Evolutionary conservation across 2,888 invertebrate species (phyloP), one percentile per base, ranked within the genome.

Genomic region (Seira musarum): DNA sequence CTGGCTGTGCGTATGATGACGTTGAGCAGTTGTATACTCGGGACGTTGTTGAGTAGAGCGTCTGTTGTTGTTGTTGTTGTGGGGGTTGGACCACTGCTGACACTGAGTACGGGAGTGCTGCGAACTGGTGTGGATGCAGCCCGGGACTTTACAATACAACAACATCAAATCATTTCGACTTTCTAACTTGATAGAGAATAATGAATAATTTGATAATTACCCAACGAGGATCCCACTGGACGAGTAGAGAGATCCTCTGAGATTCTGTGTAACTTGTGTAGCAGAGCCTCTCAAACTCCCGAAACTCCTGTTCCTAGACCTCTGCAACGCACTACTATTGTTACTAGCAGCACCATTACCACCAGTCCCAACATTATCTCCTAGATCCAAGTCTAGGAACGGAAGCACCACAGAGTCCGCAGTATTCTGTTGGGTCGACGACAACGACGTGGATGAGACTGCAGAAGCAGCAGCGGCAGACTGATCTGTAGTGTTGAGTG

Each of bases 231-330:
- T 66, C 21, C 57, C 57, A 10, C 49, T 73, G 17, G 49, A 49
- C 5, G 25, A 25, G 22, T 61, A 70, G 10, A 25, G 24, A 1
- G 25, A 8, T 15, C 61, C 72, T n/a, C 24, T n/a, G 1, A 25
- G n/a, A n/a, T n/a, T n/a, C 30, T 30, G 30, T 8, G 2, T 2
- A 30, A 30, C 30, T 8, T 30, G 30, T 1, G 46, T 46, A 49
- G 49, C 21, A n/a, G 35, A 1, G 10, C 65, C n/a, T 1, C 74
- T 74, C 19, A 75, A 19, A 46, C 69, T 64, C 3, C 76, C 76
- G n/a, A 76, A 68, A n/a, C 69, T 68, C 22, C 76, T 22, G 19
- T 76, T 76, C 15, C 75, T 60, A 1, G 75, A 60, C 30, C 75
- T 65, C 30, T 30, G 30, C 30, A 30, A 30, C 30, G 5, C 10